Conservation (phyloP, 1,140 invertebrate genomes). For the Leptopilina boulardi region DNA sequence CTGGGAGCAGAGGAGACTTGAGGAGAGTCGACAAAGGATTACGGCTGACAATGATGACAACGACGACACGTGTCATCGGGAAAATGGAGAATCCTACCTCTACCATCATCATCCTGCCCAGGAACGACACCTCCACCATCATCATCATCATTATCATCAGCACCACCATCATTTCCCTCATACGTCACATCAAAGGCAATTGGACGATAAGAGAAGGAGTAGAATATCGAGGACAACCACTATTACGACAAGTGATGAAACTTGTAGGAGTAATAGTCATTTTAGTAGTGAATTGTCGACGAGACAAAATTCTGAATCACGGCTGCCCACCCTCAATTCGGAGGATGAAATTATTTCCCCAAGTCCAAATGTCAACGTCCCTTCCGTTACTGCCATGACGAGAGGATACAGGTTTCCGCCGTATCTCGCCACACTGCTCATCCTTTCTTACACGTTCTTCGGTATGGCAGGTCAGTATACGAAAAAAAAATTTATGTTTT, state of each 20-base stretch:
- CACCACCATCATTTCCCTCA: slow-evolving; percentile 43
- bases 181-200: slow-evolving; percentile 17
- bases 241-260: too few species aligned
- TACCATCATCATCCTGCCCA: slow-evolving; percentile 45
- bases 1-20: slow-evolving; percentile 39
- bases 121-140: slow-evolving; percentile 44
- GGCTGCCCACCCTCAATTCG: not conserved
- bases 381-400: slow-evolving; percentile 51
- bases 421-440: slow-evolving; percentile 69
- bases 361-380: slow-evolving; percentile 38
- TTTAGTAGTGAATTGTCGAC: slow-evolving; percentile 39
- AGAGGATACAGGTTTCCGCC: slow-evolving; percentile 67
- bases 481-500: slow-evolving; percentile 13
- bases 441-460: slow-evolving; percentile 69
- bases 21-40: slow-evolving; percentile 43
- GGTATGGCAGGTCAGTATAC: slow-evolving; percentile 70
- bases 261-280: not conserved
- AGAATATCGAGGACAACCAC: too few species aligned
- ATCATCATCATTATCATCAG: slow-evolving; percentile 45
- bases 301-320: not conserved
- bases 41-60: slow-evolving; percentile 36
- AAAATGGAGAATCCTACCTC: slow-evolving; percentile 38
- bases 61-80: slow-evolving; percentile 39
- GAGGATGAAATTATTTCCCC: slow-evolving; percentile 32
- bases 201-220: not conserved